Evolutionary conservation across 2,113 vertebrate genomes (phyloP).

Genomic region (Petroica traversi): DNA sequence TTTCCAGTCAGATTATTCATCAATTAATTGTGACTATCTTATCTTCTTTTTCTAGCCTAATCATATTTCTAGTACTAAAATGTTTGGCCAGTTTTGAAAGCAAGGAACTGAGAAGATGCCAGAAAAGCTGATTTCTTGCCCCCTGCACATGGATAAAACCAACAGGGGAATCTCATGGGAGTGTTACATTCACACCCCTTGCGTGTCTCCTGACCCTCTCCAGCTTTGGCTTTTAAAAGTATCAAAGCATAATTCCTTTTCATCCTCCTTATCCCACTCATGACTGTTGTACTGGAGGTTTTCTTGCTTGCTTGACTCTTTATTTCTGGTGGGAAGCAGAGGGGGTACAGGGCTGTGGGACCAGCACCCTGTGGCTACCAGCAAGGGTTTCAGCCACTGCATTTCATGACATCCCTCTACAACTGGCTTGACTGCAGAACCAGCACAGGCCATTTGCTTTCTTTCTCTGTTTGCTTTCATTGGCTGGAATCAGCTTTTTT

Average conservation of each 20-base stretch:
- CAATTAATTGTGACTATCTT: neutral
- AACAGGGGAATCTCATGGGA: neutral
- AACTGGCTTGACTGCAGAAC: neutral
- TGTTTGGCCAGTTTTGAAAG: neutral
- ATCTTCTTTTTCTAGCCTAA: neutral
- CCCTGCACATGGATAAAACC: fast-evolving
- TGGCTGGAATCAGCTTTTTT: neutral
- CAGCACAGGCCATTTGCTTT: neutral
- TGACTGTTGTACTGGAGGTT: neutral
- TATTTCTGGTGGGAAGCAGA: neutral
- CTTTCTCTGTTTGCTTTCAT: neutral
- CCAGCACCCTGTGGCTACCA: neutral
- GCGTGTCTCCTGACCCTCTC: neutral
- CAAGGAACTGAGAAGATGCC: neutral
- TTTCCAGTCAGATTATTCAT: neutral
- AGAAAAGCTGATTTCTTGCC: neutral
- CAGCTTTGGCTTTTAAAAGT: neutral
- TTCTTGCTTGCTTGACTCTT: neutral
- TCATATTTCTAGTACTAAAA: neutral
- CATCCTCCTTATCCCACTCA: neutral
- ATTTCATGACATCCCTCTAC: neutral
- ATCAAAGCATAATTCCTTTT: neutral
- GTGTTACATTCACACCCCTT: neutral
- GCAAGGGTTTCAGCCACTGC: neutral
- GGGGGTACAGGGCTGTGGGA: neutral